Percentiles rank a stretch among this genome's conserved stretches.
These are phyloP conservation scores for Corbicula japonica DNA, from an alignment of 2,888 invertebrate species.

Conservation along the genomic window DNA sequence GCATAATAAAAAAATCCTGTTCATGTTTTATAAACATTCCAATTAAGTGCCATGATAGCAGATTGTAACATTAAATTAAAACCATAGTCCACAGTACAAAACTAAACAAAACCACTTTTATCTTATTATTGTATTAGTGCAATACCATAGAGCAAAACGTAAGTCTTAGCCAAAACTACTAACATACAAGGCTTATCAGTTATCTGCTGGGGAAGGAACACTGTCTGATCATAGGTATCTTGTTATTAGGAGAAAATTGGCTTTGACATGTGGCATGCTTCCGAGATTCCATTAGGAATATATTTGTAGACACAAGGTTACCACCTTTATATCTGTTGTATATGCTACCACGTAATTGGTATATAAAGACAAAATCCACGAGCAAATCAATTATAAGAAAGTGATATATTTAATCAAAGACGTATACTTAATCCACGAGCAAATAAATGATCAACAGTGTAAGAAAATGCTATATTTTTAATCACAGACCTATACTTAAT, in stretches of 20 bases:
- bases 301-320: too few relatives aligned
- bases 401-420: not conserved
- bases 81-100: not conserved
- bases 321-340: slow-evolving; percentile 6
- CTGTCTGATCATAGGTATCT: not conserved
- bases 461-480: not conserved
- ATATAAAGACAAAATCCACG: slow-evolving; percentile 1
- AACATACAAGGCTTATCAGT: slow-evolving; percentile 11
- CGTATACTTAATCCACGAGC: not conserved
- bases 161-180: slow-evolving; percentile 4
- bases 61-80: not conserved
- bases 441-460: not conserved
- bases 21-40: not conserved
- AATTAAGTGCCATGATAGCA: not conserved
- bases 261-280: slow-evolving; percentile 11
- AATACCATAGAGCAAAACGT: not conserved
- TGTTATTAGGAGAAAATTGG: not conserved
- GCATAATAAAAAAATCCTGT: not conserved
- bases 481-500: not conserved
- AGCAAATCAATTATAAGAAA: not conserved
- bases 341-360: not conserved
- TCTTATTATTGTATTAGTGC: not conserved
- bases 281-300: not conserved
- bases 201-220: slow-evolving; percentile 11
- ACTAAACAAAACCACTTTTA: not conserved